phyloP scores from a whole-genome alignment of 2,888 invertebrate species.

The Synergus umbraculus region DNA sequence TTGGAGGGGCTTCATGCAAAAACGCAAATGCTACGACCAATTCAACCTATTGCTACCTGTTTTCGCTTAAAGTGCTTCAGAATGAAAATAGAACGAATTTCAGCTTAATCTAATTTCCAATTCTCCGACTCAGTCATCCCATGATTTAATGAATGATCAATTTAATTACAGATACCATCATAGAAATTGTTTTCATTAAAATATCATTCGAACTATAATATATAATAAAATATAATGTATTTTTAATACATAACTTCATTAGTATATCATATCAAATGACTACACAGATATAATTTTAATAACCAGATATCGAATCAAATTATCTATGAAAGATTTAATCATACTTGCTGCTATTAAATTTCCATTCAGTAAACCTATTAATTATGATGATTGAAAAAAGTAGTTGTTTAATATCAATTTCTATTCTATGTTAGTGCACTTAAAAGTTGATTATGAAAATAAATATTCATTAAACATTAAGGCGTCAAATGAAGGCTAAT shows the following conservation, averaged over 20 bases:
- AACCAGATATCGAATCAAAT: too few relatives aligned
- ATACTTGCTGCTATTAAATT: neutral
- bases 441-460: neutral
- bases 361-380: neutral
- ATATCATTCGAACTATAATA: too few relatives aligned
- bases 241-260: too few relatives aligned
- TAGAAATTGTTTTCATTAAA: neutral
- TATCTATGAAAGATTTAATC: neutral
- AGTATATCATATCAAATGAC: too few relatives aligned
- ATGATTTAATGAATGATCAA: too few relatives aligned
- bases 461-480: neutral
- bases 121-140: too few relatives aligned
- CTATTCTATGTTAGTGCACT: neutral
- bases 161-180: too few relatives aligned
- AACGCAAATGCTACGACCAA: slow-evolving; percentile 61
- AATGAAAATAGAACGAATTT: too few relatives aligned
- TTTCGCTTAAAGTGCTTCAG: slow-evolving; percentile 5
- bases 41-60: slow-evolving; percentile 36
- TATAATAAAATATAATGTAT: too few relatives aligned
- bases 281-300: too few relatives aligned
- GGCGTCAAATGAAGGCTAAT: neutral
- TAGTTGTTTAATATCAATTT: neutral
- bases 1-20: slow-evolving; percentile 55
- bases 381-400: neutral
- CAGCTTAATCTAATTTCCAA: too few relatives aligned